A percentile compares a stretch with the other conserved stretches of the same genome.
phyloP scores from a whole-genome alignment of 2,888 invertebrate genomes.

The Cheiracanthium punctorium region DNA sequence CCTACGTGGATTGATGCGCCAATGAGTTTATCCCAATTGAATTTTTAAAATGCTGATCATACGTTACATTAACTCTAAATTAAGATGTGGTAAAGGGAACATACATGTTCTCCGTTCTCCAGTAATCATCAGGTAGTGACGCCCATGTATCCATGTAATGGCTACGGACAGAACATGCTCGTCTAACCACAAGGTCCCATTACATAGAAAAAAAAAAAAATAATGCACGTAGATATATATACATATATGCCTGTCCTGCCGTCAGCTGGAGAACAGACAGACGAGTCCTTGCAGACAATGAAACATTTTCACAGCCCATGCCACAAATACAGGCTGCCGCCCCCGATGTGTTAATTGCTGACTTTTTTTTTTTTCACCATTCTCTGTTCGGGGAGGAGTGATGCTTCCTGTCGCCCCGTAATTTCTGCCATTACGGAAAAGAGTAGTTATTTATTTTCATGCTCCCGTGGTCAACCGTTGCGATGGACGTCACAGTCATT shows the following conservation, averaged over 20 bases:
- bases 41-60: too few species aligned
- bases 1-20: too few species aligned
- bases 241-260: neutral
- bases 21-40: too few species aligned
- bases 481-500: neutral
- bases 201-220: too few species aligned
- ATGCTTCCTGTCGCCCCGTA: neutral
- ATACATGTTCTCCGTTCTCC: too few species aligned
- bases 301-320: neutral
- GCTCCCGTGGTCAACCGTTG: neutral
- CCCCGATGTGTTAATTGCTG: neutral
- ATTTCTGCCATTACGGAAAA: neutral
- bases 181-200: too few species aligned
- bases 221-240: neutral
- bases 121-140: too few species aligned
- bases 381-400: too few species aligned
- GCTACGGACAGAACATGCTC: too few species aligned
- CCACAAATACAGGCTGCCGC: neutral
- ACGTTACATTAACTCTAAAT: too few species aligned
- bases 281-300: neutral
- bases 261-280: neutral
- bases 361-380: neutral
- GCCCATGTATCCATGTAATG: too few species aligned
- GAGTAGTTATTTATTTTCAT: neutral
- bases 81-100: too few species aligned